Evolutionary conservation across 2,888 invertebrate genomes (phyloP).

Genomic region (Agrotis ipsilon): DNA sequence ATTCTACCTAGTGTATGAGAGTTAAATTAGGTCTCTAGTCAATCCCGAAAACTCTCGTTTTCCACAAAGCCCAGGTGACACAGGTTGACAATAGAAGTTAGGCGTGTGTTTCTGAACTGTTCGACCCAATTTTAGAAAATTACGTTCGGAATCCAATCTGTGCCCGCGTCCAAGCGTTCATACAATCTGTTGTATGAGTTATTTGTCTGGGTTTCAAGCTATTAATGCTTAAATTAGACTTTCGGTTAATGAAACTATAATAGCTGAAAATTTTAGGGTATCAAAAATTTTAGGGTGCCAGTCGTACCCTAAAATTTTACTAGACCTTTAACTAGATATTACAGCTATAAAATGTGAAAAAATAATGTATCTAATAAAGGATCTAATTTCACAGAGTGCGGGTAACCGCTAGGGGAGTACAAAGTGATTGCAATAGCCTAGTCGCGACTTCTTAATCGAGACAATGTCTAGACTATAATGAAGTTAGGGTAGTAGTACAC

Average conservation of each 20-base stretch:
- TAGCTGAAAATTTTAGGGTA: too few relatives aligned
- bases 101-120: neutral
- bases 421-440: slow-evolving; percentile 27
- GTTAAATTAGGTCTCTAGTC: neutral
- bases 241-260: neutral
- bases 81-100: slow-evolving; percentile 17
- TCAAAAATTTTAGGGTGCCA: too few relatives aligned
- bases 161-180: neutral
- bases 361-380: slow-evolving; percentile 24
- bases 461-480: slow-evolving; percentile 39
- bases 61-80: neutral
- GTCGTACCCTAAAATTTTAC: slow-evolving; percentile 20
- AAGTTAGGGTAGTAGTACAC: slow-evolving; percentile 21
- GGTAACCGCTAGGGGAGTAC: slow-evolving; percentile 14
- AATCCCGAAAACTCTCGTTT: neutral
- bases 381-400: slow-evolving; percentile 36
- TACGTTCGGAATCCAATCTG: neutral
- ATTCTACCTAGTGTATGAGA: too few relatives aligned
- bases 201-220: neutral
- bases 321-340: slow-evolving; percentile 6
- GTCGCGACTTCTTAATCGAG: slow-evolving; percentile 10
- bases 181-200: slow-evolving; percentile 31
- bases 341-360: slow-evolving; percentile 23
- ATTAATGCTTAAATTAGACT: slow-evolving; percentile 5
- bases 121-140: slow-evolving; percentile 19